phyloP scores from a whole-genome alignment of 2,797 vertebrate species.

The Octomys mimax region DNA sequence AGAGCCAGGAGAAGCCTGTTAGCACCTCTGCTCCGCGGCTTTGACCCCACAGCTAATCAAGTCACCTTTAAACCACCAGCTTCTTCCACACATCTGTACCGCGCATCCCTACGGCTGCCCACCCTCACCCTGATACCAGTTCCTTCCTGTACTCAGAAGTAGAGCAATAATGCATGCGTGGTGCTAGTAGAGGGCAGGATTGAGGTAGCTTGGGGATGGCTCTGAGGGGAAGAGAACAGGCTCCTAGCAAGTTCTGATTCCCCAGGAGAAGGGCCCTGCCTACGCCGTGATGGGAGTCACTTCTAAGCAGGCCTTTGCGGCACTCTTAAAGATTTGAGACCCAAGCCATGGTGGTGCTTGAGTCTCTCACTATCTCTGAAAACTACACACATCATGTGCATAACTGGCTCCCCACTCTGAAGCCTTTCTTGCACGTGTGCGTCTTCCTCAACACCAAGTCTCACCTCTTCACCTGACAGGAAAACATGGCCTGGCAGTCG shows the following conservation, averaged over 20 bases:
- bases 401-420: not conserved
- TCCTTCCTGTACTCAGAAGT: not conserved
- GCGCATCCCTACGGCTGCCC: not conserved
- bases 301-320: too few species aligned
- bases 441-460: not conserved
- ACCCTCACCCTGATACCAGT: not conserved
- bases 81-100: not conserved
- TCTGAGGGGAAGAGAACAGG: not conserved
- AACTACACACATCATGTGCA: not conserved
- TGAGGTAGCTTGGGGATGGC: not conserved
- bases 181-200: too few species aligned
- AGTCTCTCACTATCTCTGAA: not conserved
- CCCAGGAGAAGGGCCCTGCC: not conserved
- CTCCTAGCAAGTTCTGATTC: conserved; percentile 41
- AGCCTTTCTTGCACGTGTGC: not conserved
- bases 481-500: not conserved
- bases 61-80: not conserved
- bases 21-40: not conserved
- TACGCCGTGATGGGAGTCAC: not conserved
- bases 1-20: too few species aligned
- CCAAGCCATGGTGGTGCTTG: not conserved
- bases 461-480: not conserved
- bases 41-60: not conserved
- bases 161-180: not conserved
- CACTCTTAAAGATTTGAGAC: not conserved